phyloP scores from a whole-genome alignment of 35 echinoderm and acorn worm genomes.

The Apostichopus japonicus region DNA sequence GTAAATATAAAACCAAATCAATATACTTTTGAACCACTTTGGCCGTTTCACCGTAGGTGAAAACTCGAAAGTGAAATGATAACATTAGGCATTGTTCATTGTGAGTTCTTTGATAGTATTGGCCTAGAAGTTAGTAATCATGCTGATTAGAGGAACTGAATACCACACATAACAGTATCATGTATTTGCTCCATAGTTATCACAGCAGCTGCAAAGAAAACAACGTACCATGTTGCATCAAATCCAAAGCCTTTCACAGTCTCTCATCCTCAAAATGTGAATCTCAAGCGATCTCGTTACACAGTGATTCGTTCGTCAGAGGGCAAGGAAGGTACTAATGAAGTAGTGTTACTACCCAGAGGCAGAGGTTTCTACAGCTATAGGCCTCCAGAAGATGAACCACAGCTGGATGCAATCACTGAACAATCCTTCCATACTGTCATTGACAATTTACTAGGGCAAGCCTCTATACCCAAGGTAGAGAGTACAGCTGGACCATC shows the following conservation, averaged over 20 bases:
- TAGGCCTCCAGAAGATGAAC: constrained; percentile 16
- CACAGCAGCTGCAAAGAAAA: constrained; percentile 15
- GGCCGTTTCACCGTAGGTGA: too few relatives aligned
- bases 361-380: constrained; percentile 52
- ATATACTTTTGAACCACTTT: too few relatives aligned
- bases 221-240: constrained; percentile 65
- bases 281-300: constrained; percentile 78
- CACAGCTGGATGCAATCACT: neutral
- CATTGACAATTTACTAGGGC: constrained; percentile 39
- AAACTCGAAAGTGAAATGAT: too few relatives aligned
- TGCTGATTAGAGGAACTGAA: too few relatives aligned
- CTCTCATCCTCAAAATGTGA: constrained; percentile 71
- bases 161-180: neutral
- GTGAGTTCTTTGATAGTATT: too few relatives aligned
- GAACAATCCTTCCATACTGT: constrained; percentile 48
- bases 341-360: constrained; percentile 93
- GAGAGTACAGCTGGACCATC: neutral
- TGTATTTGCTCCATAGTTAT: constrained; percentile 29
- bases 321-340: constrained; percentile 76
- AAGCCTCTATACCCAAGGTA: neutral
- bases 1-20: too few relatives aligned
- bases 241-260: constrained; percentile 71
- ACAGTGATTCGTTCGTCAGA: constrained; percentile 91
- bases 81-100: too few relatives aligned
- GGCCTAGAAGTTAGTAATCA: too few relatives aligned